These are phyloP conservation scores for Champsocephalus esox DNA, from an alignment of 2,797 vertebrate species.

Conservation along the genomic window DNA sequence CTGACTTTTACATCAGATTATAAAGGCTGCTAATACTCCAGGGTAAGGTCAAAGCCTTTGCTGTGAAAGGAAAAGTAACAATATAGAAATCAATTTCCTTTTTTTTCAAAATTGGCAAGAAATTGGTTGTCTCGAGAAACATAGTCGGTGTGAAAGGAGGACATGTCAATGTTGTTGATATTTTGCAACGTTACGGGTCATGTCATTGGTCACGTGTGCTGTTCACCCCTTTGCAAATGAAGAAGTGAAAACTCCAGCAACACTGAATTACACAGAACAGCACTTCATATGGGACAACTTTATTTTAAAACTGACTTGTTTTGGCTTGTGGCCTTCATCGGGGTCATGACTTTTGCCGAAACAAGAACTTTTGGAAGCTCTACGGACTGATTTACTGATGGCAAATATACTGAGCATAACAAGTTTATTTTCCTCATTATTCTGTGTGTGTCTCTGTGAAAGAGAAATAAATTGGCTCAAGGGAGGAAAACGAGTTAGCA, in stretches of 20 bases:
- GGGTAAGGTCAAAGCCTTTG: not conserved
- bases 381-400: too few species aligned
- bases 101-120: not conserved
- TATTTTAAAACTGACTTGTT: too few species aligned
- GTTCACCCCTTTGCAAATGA: not conserved
- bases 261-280: too few species aligned
- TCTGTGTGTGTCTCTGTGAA: not conserved
- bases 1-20: slow-evolving; percentile 30
- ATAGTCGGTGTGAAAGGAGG: not conserved
- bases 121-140: slow-evolving; percentile 3
- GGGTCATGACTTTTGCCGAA: not conserved
- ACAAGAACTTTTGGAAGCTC: not conserved
- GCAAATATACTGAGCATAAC: not conserved
- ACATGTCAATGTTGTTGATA: not conserved
- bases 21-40: slow-evolving; percentile 30
- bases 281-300: too few species aligned
- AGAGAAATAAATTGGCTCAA: not conserved
- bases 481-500: not conserved
- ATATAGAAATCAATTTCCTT: not conserved
- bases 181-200: not conserved
- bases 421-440: not conserved
- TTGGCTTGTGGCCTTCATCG: too few species aligned
- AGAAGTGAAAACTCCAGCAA: too few species aligned
- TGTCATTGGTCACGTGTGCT: not conserved
- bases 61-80: not conserved